Base-by-base conservation (phyloP, 2,113 vertebrate species). In the Tachycineta bicolor region DNA sequence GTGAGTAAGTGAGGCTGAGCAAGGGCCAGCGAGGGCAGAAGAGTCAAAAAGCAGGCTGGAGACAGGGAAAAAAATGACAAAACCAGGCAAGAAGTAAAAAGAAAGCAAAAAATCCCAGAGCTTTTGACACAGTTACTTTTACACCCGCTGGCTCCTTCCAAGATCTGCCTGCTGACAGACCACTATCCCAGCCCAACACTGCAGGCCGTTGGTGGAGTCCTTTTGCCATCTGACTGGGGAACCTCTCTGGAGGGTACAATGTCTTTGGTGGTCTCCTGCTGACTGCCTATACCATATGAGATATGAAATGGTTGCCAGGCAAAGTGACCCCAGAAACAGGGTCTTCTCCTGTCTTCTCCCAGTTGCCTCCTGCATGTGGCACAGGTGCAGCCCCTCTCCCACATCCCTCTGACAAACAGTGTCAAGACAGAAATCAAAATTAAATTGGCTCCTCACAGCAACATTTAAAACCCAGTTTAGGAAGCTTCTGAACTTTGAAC, bases 321-420 rank as follows among this genome's bases (percentile, higher is more conserved):
- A 47, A 39, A 64, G 43, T 39, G 28, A 12, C 14, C 18, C 41
- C 29, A 23, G 2, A 41, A n/a, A 12, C 8, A 47, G 29, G 8
- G 24, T 5, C 12, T 20, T n/a, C 15, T 33, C 39, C 28, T n/a
- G 7, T n/a, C 16, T 41, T n/a, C 19, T 24, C 41, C 29, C 20
- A 13, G 12, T 14, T 12, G n/a, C 8, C 41, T 28, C 28, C 28
- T 24, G n/a, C 60, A 20, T 15, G 8, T 23, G 50, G 24, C 14
- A 41, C 23, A 65, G 0, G 1, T 19, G 14, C 10, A 49, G 5
- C 10, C 8, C 3, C 12, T 56, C 19, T 9, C 12, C 3, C 10
- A 29, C 19, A n/a, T 24, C 6, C 39, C 52, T 65, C 6, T 29
- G 60, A 49, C 43, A 46, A 46, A 8, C 13, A 65, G 19, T 14